These are phyloP conservation scores for Zaprionus lineosus DNA, from an alignment of 2,888 invertebrate species.

Conservation along the genomic window DNA sequence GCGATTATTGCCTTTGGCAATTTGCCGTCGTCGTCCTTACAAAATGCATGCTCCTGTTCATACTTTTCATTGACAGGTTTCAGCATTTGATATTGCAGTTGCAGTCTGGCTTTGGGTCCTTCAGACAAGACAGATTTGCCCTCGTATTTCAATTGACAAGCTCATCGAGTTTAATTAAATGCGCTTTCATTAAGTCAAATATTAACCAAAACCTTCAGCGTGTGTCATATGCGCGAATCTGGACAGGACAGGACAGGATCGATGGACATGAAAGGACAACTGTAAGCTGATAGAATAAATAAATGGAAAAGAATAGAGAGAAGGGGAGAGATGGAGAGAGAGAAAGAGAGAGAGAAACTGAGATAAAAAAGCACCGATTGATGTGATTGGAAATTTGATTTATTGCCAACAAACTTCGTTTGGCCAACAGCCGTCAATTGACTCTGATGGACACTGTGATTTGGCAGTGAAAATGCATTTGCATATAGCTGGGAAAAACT, in stretches of 20 bases:
- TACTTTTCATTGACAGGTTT: conserved; percentile 2
- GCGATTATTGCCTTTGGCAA: conserved; percentile 74
- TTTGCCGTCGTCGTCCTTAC: conserved; percentile 33
- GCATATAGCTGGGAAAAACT: conserved; percentile 20
- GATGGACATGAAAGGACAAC: conserved; percentile 17
- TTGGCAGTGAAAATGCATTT: conserved; percentile 15
- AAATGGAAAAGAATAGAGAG: background rate
- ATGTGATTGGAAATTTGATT: conserved; percentile 71
- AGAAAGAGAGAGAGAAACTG: background rate
- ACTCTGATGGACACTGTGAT: conserved; percentile 37
- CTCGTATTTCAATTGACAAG: conserved; percentile 19
- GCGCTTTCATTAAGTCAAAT: conserved; percentile 66
- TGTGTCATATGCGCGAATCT: conserved; percentile 34
- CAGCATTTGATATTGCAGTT: conserved; percentile 13
- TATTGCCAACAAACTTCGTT: conserved; percentile 62
- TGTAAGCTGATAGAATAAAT: background rate
- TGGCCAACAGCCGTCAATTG: conserved; percentile 29
- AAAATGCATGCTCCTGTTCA: background rate
- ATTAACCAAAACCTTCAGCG: conserved; percentile 45
- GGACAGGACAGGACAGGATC: conserved; percentile 1
- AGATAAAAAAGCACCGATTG: conserved; percentile 36
- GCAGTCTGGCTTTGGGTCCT: conserved; percentile 1
- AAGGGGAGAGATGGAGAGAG: background rate
- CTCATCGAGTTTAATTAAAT: conserved; percentile 59
- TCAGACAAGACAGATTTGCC: conserved; percentile 3